Percentiles rank a stretch among this genome's conserved stretches.
These are phyloP conservation scores for Gonioctena quinquepunctata DNA, from an alignment of 1,140 invertebrate species.

Conservation along the genomic window DNA sequence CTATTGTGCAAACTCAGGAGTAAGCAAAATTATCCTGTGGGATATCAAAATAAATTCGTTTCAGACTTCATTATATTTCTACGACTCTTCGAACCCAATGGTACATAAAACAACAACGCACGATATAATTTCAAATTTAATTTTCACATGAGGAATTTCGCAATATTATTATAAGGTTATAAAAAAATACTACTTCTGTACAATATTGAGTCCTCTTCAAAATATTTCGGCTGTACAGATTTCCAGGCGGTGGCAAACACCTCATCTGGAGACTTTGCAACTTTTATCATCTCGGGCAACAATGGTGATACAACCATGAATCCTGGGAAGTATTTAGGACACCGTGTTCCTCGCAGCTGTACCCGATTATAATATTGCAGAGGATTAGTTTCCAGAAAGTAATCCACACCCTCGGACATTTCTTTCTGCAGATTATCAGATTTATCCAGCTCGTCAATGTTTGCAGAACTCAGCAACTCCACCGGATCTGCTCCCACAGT, in stretches of 20 bases:
- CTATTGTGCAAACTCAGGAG: too few species aligned
- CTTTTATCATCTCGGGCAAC: slow-evolving; percentile 36
- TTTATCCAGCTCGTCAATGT: slow-evolving; percentile 31
- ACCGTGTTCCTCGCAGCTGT: slow-evolving; percentile 46
- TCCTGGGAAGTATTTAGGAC: slow-evolving; percentile 50
- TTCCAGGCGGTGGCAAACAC: slow-evolving; percentile 47
- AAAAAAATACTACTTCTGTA: too few species aligned
- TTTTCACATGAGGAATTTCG: too few species aligned
- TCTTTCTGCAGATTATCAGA: slow-evolving; percentile 30
- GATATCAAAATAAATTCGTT: too few species aligned
- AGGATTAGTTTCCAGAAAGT: slow-evolving; percentile 40
- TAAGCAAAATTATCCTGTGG: too few species aligned
- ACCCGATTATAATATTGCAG: slow-evolving; percentile 42
- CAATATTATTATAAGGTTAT: too few species aligned
- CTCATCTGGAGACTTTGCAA: slow-evolving; percentile 42
- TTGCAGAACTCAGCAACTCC: slow-evolving; percentile 21
- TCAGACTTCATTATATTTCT: too few species aligned
- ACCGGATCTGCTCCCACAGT: slow-evolving; percentile 43
- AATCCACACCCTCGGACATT: slow-evolving; percentile 43
- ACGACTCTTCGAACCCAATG: too few species aligned
- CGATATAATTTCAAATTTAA: too few species aligned
- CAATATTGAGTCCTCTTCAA: slow-evolving; percentile 41
- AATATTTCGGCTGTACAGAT: slow-evolving; percentile 46
- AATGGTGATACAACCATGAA: slow-evolving; percentile 38
- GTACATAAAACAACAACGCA: too few species aligned